Base-by-base conservation (phyloP, 2,888 invertebrate genomes). In the Agrotis exclamationis region DNA sequence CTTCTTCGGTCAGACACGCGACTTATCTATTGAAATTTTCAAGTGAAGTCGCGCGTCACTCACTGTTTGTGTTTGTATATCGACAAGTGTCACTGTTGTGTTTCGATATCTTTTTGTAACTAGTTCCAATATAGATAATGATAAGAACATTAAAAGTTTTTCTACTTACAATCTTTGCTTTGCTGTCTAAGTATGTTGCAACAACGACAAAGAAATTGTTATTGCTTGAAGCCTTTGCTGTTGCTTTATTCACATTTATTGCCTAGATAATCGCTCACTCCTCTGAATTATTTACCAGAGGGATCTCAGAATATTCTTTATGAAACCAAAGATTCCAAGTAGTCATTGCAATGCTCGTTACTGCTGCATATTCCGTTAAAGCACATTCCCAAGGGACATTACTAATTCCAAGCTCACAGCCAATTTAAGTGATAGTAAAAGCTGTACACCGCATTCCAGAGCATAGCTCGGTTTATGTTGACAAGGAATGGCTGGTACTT, bases 11-110 rank as follows among this genome's bases (percentile, higher is more conserved):
- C 86, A 87, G 94, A 93, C 95, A 95, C 94, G 94, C 93, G 94
- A 91, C 89, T 93, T 94, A 95, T 94, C 93, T 93, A 90, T 91
- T 89, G 91, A 93, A 90, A 89, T 89, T 93, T 94, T 94, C 93
- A 92, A 94, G 91, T 89, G 92, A 94, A 94, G 90, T 93, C 94
- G 91, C 93, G 93, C 91, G 93, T 94, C 94, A 92, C 84, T 89
- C 87, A 89, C 87, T 92, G 89, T 94, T 93, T 93, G 89, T 90
- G 84, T 91, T 93, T 91, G 90, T 85, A 89, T 87, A 92, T 91
- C 86, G 90, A 91, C 93, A 93, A 93, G 93, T 93, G 91, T 90
- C 88, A 90, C 85, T 90, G 88, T 91, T 90, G 80, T 82, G 81
- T 85, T 91, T 89, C 88, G 90, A 92, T 91, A 90, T 89, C 85